These are phyloP conservation scores for Siniperca knerii DNA, from an alignment of 2,113 vertebrate genomes.

Conservation along the genomic window DNA sequence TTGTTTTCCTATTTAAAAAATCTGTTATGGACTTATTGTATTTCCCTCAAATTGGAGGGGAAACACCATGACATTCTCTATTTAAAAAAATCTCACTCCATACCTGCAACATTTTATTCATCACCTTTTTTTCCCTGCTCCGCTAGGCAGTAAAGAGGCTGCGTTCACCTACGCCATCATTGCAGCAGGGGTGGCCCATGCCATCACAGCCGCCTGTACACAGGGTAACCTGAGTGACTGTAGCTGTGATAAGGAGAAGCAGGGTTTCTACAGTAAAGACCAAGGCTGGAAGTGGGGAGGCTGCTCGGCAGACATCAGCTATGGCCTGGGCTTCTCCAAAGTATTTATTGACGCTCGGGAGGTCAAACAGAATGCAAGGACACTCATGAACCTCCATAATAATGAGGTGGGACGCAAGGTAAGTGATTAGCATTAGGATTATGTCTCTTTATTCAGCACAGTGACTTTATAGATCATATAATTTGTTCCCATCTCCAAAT, in stretches of 20 bases:
- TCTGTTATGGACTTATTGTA: background rate
- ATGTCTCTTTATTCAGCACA: background rate
- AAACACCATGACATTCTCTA: background rate
- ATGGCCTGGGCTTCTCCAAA: constrained; percentile 96
- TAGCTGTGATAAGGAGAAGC: constrained; percentile 97
- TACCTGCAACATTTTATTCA: constrained; percentile 37
- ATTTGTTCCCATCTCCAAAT: background rate
- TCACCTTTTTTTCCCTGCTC: background rate
- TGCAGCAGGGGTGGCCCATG: constrained; percentile 94
- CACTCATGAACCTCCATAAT: constrained; percentile 99
- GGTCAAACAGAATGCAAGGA: constrained; percentile 96
- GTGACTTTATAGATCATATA: background rate
- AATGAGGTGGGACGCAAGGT: constrained; percentile 98
- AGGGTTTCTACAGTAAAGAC: constrained; percentile 94
- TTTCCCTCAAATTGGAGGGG: constrained; percentile 18
- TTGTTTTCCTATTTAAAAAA: constrained; percentile 33
- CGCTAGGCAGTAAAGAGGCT: constrained; percentile 93
- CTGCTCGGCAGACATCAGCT: constrained; percentile 96
- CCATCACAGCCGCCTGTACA: constrained; percentile 94
- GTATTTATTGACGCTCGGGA: constrained; percentile 97
- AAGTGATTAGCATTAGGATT: constrained; percentile 47
- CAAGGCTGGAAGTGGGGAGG: constrained; percentile 99
- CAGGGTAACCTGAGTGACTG: constrained; percentile 98
- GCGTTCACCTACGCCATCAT: constrained; percentile 98
- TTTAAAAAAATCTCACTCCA: constrained; percentile 4